Evolutionary conservation across 2,888 invertebrate species (phyloP), one percentile per base, ranked within the genome.

Genomic region (Calephelis perditalis): DNA sequence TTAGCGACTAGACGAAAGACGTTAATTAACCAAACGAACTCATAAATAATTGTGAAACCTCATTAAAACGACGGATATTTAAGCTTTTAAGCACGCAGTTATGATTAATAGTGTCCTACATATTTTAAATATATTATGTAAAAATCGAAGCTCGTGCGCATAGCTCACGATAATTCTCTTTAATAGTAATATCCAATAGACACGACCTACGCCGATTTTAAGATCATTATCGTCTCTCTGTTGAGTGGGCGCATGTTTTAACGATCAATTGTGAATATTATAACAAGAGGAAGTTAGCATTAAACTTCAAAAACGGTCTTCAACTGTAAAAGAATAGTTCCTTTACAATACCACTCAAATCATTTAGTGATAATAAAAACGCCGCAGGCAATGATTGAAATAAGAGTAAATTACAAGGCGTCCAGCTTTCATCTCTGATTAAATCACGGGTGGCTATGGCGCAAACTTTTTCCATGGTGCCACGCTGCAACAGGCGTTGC

Each of bases 201-300:
- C 80, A 76, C 84, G 74, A 78, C 88, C 87, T 86, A 88, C 87
- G 82, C 81, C 70, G 78, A 78, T 77, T 78, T 77, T 78, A 80
- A 82, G 85, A 86, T 86, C 87, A 88, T 86, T 87, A 87, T 83
- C 82, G 79, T 66, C 72, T 76, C 71, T 73, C 78, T 73, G 70
- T 62, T 61, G 62, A 74, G 85, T 86, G 78, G 86, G 84, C 73
- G 84, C 75, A 64, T 74, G 73, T 78, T 81, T 78, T 81, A 78
- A 79, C 78, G 74, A 76, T 71, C 71, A 75, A 78, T 81, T 80
- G 83, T 85, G 79, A 82, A 82, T 85, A 86, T 83, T 77, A 82
- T 78, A 82, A 80, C 76, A 76, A 71, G 73, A 72, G 70, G 71
- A 72, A 73, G 68, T 52, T 52, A 52, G 35, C 49, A 10, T 52